Conservation (phyloP, 2,888 invertebrate genomes). For the Sinhomidia bicolor region DNA sequence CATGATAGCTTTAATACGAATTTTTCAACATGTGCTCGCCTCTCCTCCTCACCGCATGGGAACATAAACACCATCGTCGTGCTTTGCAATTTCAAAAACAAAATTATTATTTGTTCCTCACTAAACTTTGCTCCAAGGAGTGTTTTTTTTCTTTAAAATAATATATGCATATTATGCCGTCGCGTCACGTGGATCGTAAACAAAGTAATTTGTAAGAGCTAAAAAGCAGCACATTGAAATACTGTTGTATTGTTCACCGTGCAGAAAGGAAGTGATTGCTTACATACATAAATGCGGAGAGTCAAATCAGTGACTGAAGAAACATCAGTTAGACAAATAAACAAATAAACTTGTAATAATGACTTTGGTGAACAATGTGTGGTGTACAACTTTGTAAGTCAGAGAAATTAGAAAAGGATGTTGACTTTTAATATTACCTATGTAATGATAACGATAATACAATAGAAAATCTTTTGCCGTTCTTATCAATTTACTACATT, state of each 20-base stretch:
- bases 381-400: background rate
- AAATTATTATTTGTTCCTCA: conserved; percentile 4
- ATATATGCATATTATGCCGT: background rate
- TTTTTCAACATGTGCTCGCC: conserved; percentile 11
- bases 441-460: background rate
- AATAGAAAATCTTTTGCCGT: background rate
- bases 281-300: background rate
- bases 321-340: background rate
- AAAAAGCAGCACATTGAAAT: background rate
- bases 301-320: background rate
- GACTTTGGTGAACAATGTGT: background rate
- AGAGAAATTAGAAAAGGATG: background rate
- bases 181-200: background rate
- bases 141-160: conserved; percentile 19
- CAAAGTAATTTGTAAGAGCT: background rate
- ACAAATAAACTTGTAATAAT: background rate
- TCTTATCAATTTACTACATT: background rate
- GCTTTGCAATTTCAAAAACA: background rate
- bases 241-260: background rate
- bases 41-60: background rate
- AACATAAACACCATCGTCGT: background rate
- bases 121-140: conserved; percentile 29
- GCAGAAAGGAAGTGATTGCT: background rate
- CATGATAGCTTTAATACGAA: background rate
- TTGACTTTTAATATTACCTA: conserved; percentile 15